Evolutionary conservation across 1,140 invertebrate genomes (phyloP), one percentile per base, ranked within the genome.

Genomic region (Bursaphelenchus mucronatus): DNA sequence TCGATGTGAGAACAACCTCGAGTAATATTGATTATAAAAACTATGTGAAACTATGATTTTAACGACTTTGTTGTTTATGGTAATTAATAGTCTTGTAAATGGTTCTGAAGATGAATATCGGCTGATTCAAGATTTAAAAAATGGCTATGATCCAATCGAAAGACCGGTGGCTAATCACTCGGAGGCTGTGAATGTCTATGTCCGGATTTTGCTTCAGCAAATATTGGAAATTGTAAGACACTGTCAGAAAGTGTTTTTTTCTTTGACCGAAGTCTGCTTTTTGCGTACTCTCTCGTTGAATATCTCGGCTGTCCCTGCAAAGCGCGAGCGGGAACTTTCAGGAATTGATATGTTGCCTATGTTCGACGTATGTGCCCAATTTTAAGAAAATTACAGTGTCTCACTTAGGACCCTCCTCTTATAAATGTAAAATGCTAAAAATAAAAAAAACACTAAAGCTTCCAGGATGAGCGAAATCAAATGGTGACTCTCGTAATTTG

Each of bases 161-260:
- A 86, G 94, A 81, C 94, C 94, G 62, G 92, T 97, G 80, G 87
- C 88, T 81, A 95, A 97, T 86, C 94, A 97, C 86, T 90, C 90
- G 76, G 90, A 94, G 80, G 89, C 93, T 78, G 87, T 97, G 78
- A 87, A 90, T 84, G 89, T 98, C 83, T 90, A 88, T 84, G 94
- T 97, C 86, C 92, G 93, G 81, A 88, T 97, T 83, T 95, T 92
- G 80, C 88, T 98, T 82, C 94, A 96, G 88, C 94, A 98, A 88
- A 96, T 97, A 84, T 96, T 97, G 83, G 94, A 97, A 86, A 93
- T 97, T 88, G 94, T 97, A 88, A 17, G 69, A 76, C n/a, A n/a
- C n/a, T n/a, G n/a, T n/a, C n/a, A n/a, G n/a, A n/a, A n/a, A n/a
- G n/a, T n/a, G n/a, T n/a, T n/a, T n/a, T n/a, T n/a, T n/a, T n/a